These are phyloP conservation scores for Micromussa lordhowensis DNA, from an alignment of 92 coral and sea anemone genomes.

Conservation along the genomic window DNA sequence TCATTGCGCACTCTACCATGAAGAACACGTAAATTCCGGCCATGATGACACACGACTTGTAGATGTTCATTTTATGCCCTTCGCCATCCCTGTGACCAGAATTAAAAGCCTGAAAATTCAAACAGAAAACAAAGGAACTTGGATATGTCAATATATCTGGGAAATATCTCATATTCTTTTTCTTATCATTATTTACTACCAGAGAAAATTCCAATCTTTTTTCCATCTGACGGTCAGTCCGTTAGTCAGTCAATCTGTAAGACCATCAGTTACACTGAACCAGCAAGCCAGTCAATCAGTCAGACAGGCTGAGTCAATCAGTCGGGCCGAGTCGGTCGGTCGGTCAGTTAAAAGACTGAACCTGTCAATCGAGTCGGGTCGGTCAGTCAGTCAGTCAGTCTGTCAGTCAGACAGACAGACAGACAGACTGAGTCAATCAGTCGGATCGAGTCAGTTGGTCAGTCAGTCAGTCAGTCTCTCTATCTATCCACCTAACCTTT, in stretches of 20 bases:
- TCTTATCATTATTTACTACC: neutral
- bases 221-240: too few species aligned
- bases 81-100: conserved; percentile 17
- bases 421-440: too few species aligned
- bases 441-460: neutral
- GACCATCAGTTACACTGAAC: too few species aligned
- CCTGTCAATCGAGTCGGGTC: too few species aligned
- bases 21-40: conserved; percentile 90
- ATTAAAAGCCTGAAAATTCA: conserved; percentile 16
- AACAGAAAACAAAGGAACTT: neutral
- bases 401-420: neutral
- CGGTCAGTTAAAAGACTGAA: neutral
- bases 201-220: too few species aligned
- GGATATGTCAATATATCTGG: neutral
- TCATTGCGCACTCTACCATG: conserved; percentile 82
- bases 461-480: neutral
- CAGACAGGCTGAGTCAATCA: too few species aligned
- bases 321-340: neutral
- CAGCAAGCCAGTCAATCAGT: too few species aligned
- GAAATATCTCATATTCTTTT: neutral
- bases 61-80: conserved; percentile 67
- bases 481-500: neutral
- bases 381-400: neutral
- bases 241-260: neutral
- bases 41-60: conserved; percentile 87